Percentiles rank a stretch among this genome's conserved stretches.
These are phyloP conservation scores for Unio pictorum DNA, from an alignment of 2,888 invertebrate genomes.

Conservation along the genomic window DNA sequence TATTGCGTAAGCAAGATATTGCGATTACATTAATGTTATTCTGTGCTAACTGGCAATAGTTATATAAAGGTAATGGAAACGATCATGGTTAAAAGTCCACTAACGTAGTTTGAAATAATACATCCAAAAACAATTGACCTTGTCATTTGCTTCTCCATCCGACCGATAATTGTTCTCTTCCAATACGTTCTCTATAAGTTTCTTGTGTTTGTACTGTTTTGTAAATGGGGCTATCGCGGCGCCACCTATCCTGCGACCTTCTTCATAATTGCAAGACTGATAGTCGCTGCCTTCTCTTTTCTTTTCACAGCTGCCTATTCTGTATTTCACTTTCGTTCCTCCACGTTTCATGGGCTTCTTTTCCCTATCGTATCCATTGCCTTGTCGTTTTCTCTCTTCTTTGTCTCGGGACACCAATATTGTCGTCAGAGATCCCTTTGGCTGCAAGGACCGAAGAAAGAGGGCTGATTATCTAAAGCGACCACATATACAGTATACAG, in stretches of 20 bases:
- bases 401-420: constrained; percentile 36
- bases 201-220: constrained; percentile 43
- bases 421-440: constrained; percentile 29
- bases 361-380: constrained; percentile 6
- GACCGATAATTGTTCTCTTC: constrained; percentile 49
- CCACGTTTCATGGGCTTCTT: constrained; percentile 23
- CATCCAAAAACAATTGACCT: neutral
- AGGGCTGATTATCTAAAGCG: no score
- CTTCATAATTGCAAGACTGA: constrained; percentile 9
- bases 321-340: constrained; percentile 12
- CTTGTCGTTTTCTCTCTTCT: constrained; percentile 29
- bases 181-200: constrained; percentile 38
- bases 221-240: constrained; percentile 29
- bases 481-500: no score
- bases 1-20: no score
- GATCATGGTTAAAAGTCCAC: no score
- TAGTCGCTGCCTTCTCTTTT: constrained; percentile 3
- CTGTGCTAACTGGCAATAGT: no score
- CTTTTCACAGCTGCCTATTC: constrained; percentile 6
- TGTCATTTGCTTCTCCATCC: constrained; percentile 17
- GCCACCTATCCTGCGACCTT: constrained; percentile 4
- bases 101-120: no score
- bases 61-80: no score
- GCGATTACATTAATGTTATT: no score
- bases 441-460: constrained; percentile 15